These are phyloP conservation scores for Aleiodes testaceus DNA, from an alignment of 2,888 invertebrate species.

Conservation along the genomic window DNA sequence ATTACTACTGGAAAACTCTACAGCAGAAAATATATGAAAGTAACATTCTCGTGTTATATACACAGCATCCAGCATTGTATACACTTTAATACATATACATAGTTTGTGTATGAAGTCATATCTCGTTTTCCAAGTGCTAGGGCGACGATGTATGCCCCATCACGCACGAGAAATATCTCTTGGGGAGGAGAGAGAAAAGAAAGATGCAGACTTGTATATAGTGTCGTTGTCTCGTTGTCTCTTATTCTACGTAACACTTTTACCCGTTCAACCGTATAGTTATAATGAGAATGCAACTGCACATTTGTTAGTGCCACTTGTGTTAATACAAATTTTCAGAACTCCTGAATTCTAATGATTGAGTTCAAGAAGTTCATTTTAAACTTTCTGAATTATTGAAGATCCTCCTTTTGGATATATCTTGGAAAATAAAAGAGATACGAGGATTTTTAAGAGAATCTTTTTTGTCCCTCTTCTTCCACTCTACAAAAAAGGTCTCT, in stretches of 20 bases:
- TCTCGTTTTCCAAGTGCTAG: constrained; percentile 49
- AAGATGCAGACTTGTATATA: constrained; percentile 37
- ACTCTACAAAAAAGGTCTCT: no score
- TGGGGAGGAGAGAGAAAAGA: constrained; percentile 35
- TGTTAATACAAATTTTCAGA: constrained; percentile 14
- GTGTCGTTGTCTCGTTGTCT: constrained; percentile 41
- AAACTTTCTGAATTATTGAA: no score
- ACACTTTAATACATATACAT: constrained; percentile 3
- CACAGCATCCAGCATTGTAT: background rate
- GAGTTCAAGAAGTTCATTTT: no score
- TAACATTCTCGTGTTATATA: constrained; percentile 52
- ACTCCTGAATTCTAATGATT: background rate
- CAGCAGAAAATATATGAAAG: constrained; percentile 61
- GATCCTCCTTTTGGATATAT: no score
- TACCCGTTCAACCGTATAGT: background rate
- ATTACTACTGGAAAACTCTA: constrained; percentile 55
- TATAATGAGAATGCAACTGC: constrained; percentile 12
- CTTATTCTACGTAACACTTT: constrained; percentile 27
- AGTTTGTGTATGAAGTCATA: constrained; percentile 34
- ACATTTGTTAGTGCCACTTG: constrained; percentile 20
- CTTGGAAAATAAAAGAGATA: no score
- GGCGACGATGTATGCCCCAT: constrained; percentile 60
- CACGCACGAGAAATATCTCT: constrained; percentile 55
- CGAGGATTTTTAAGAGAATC: no score
- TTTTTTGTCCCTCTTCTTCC: no score